Percentiles rank a stretch among this genome's conserved stretches.
Conservation (phyloP, 2,797 vertebrate species). For the Cephalopachus bancanus region DNA sequence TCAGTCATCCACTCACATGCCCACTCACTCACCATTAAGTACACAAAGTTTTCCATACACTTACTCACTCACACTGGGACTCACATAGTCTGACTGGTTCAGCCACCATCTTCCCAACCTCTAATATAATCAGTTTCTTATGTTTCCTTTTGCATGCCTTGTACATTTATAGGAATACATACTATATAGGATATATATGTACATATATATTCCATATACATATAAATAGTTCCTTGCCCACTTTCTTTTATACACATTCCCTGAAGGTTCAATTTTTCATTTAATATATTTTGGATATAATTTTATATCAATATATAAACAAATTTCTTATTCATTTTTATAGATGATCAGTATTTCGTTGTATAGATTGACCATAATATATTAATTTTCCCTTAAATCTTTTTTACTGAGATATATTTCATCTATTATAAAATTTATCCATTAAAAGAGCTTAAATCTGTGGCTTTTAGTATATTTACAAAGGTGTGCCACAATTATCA, state of each 20-base stretch:
- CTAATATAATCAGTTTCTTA: neutral
- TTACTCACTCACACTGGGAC: too few species aligned
- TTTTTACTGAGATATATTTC: conserved; percentile 6
- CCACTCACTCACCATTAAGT: too few species aligned
- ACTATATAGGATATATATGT: neutral
- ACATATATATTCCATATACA: neutral
- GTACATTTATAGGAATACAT: neutral
- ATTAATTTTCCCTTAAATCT: neutral
- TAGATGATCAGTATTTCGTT: neutral
- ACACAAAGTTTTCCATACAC: too few species aligned
- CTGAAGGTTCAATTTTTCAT: neutral
- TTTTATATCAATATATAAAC: neutral
- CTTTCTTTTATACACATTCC: neutral
- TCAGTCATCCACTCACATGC: too few species aligned
- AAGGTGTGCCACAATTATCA: neutral
- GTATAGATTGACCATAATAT: neutral
- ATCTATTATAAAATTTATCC: neutral
- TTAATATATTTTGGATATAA: neutral
- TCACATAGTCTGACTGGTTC: too few species aligned
- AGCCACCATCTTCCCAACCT: too few species aligned
- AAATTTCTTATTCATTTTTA: neutral
- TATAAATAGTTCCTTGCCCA: neutral
- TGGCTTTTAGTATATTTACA: neutral
- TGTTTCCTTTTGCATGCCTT: neutral
- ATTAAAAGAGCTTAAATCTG: neutral